Percentiles rank a stretch among this genome's conserved stretches.
Conservation (phyloP, 2,797 vertebrate genomes). For the Orestias chungarensis region DNA sequence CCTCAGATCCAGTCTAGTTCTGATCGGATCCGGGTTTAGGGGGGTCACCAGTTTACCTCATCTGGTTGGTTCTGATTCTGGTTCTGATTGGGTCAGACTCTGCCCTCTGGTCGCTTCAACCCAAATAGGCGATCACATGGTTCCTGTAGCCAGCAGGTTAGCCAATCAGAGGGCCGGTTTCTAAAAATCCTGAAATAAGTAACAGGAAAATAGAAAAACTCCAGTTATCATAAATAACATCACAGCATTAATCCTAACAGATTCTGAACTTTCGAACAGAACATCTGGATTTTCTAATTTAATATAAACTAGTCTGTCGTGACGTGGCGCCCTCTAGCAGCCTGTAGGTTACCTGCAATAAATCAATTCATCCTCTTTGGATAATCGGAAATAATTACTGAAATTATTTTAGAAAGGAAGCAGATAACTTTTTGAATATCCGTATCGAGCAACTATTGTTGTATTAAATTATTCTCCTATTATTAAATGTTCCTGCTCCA, state of each 20-base stretch:
- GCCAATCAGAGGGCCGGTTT: not conserved
- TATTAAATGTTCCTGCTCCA: too few relatives aligned
- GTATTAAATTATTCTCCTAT: too few relatives aligned
- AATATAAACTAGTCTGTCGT: not conserved
- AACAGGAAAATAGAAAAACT: not conserved
- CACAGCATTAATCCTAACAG: not conserved
- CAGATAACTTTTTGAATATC: too few relatives aligned
- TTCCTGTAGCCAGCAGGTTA: not conserved
- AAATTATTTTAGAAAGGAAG: too few relatives aligned
- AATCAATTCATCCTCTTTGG: too few relatives aligned
- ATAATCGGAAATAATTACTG: too few relatives aligned
- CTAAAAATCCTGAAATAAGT: not conserved
- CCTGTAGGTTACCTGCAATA: not conserved
- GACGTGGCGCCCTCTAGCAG: not conserved
- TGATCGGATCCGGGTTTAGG: not conserved
- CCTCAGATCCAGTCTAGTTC: too few relatives aligned
- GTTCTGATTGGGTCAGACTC: not conserved
- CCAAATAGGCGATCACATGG: not conserved
- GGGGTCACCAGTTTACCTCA: too few relatives aligned
- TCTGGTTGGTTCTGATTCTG: too few relatives aligned
- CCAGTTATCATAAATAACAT: not conserved
- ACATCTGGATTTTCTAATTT: not conserved
- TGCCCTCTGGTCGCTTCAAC: not conserved
- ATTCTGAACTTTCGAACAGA: not conserved
- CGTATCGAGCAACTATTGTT: too few relatives aligned